Conservation (phyloP, 2,888 invertebrate genomes). For the Eupeodes luniger region DNA sequence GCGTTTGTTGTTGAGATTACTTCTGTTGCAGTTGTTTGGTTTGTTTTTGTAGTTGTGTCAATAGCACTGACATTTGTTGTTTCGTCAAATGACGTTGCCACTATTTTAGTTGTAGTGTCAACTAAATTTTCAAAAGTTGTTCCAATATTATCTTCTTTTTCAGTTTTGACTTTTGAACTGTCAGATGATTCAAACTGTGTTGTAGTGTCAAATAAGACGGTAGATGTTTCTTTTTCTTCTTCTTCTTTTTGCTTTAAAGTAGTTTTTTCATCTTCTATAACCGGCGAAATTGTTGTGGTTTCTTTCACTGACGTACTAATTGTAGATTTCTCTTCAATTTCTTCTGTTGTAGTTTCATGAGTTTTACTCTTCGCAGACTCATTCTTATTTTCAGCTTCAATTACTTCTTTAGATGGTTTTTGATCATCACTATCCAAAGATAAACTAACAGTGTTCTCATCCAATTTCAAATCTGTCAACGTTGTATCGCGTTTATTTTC, state of each 20-base stretch:
- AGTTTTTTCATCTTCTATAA: background rate
- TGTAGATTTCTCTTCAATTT: background rate
- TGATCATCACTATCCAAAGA: background rate
- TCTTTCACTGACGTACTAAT: background rate
- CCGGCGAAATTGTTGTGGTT: background rate
- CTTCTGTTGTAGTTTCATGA: background rate
- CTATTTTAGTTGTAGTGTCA: background rate
- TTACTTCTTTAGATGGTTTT: background rate
- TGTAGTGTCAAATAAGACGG: background rate
- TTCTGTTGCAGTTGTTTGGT: background rate
- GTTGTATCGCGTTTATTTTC: conserved; percentile 40
- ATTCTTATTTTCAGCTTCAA: background rate
- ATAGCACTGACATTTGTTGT: background rate
- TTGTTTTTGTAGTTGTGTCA: background rate
- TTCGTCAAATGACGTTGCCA: background rate
- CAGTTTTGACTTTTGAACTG: background rate
- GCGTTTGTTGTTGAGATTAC: background rate
- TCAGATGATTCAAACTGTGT: background rate
- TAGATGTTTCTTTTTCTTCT: background rate
- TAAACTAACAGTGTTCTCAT: conserved; percentile 56
- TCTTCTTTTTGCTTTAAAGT: background rate
- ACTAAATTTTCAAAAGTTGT: background rate
- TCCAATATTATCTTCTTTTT: background rate
- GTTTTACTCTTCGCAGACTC: background rate
- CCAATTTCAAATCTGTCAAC: conserved; percentile 17